phyloP scores from a whole-genome alignment of 2,797 vertebrate species.

The Muscicapa comitata region DNA sequence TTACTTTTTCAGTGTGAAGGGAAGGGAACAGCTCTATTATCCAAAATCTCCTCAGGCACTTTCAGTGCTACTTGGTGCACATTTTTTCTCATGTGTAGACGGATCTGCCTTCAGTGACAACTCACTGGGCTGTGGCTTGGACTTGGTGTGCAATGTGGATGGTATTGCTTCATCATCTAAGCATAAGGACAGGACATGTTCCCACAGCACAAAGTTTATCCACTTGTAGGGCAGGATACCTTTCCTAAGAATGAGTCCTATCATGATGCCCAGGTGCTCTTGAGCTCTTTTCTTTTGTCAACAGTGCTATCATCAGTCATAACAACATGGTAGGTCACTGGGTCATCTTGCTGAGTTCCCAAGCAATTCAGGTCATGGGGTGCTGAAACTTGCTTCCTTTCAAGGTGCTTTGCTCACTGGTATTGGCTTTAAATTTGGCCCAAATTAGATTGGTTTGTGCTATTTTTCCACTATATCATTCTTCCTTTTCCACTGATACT shows the following conservation, averaged over 20 bases:
- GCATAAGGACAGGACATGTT: background rate
- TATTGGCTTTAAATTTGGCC: background rate
- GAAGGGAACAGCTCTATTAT: constrained; percentile 9
- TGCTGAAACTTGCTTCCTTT: background rate
- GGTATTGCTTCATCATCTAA: constrained; percentile 7
- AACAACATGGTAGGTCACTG: background rate
- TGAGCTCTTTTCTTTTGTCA: background rate
- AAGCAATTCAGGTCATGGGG: background rate
- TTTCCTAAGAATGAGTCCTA: background rate
- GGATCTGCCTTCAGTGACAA: constrained; percentile 8
- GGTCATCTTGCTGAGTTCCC: background rate
- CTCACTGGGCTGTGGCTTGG: background rate
- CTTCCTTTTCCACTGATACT: background rate
- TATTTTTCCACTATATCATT: background rate
- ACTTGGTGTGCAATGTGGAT: background rate
- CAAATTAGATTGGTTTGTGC: background rate
- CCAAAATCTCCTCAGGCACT: constrained; percentile 17
- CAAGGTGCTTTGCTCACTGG: background rate
- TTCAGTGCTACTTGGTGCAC: background rate
- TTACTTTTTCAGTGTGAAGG: background rate
- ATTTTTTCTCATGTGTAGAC: background rate
- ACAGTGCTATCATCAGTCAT: background rate
- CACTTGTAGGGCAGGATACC: background rate
- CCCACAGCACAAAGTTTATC: background rate
- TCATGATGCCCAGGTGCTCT: background rate